phyloP scores from a whole-genome alignment of 1,140 invertebrate genomes.

The Megalonaias nervosa region DNA sequence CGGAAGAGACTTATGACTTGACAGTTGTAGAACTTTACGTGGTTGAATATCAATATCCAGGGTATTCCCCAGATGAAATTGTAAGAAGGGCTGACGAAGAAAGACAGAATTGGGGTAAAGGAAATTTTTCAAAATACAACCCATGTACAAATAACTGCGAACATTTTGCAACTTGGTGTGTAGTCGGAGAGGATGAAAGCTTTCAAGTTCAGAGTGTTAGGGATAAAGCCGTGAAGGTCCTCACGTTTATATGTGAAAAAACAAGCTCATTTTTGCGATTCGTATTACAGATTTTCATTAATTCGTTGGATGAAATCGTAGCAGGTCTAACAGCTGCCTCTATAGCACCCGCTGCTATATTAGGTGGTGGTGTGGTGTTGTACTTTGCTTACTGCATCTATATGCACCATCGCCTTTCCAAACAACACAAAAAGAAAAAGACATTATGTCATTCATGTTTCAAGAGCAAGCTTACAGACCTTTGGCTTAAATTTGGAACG shows the following conservation, averaged over 20 bases:
- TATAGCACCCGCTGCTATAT: no score
- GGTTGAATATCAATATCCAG: not conserved
- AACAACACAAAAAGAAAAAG: no score
- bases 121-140: not conserved
- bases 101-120: no score
- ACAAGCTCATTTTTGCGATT: not conserved
- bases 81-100: not conserved
- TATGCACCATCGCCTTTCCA: no score
- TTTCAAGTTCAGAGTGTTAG: not conserved
- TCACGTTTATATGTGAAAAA: not conserved
- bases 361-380: no score
- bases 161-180: slow-evolving; percentile 9
- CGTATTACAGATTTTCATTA: no score
- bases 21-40: not conserved
- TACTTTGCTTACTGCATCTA: no score
- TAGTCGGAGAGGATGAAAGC: not conserved
- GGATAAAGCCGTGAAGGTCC: not conserved
- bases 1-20: not conserved
- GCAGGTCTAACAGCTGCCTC: no score
- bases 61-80: not conserved
- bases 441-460: no score
- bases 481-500: no score
- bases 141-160: not conserved
- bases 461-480: no score
- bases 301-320: no score